Percentiles rank a stretch among this genome's conserved stretches.
Conservation (phyloP, 1,140 invertebrate genomes). For the Hylaeus volcanicus region DNA sequence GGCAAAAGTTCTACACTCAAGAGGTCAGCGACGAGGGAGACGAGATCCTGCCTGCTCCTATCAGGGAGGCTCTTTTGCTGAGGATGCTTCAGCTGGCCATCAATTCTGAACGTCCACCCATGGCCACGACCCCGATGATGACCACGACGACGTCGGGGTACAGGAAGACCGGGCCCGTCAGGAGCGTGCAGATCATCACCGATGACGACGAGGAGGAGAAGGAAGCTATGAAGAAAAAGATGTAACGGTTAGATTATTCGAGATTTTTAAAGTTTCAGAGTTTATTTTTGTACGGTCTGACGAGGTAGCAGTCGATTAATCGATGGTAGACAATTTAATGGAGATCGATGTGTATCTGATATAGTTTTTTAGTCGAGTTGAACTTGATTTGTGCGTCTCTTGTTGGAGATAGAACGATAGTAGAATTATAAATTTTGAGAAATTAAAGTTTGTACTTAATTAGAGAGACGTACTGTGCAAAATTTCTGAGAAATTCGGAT, state of each 20-base stretch:
- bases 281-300: not conserved
- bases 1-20: conserved; percentile 75
- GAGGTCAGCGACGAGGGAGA: conserved; percentile 73
- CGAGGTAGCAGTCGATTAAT: not conserved
- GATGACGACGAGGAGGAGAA: conserved; percentile 72
- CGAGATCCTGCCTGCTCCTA: conserved; percentile 85
- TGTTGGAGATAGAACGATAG: too few relatives aligned
- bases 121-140: conserved; percentile 62
- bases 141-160: conserved; percentile 70
- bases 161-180: conserved; percentile 73
- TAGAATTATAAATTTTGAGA: too few relatives aligned
- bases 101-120: conserved; percentile 82
- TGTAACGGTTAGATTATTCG: conserved; percentile 54
- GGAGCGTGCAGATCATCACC: conserved; percentile 76
- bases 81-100: conserved; percentile 87
- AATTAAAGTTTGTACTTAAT: too few relatives aligned
- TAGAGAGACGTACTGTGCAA: too few relatives aligned
- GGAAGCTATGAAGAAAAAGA: conserved; percentile 71
- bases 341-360: not conserved
- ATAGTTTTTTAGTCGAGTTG: too few relatives aligned
- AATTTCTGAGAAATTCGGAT: not conserved
- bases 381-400: too few relatives aligned
- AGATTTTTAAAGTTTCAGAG: not conserved
- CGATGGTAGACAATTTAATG: not conserved
- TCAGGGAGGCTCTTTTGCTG: conserved; percentile 85